A percentile compares a stretch with the other conserved stretches of the same genome.
phyloP scores from a whole-genome alignment of 2,797 vertebrate species.

The Dermochelys coriacea region DNA sequence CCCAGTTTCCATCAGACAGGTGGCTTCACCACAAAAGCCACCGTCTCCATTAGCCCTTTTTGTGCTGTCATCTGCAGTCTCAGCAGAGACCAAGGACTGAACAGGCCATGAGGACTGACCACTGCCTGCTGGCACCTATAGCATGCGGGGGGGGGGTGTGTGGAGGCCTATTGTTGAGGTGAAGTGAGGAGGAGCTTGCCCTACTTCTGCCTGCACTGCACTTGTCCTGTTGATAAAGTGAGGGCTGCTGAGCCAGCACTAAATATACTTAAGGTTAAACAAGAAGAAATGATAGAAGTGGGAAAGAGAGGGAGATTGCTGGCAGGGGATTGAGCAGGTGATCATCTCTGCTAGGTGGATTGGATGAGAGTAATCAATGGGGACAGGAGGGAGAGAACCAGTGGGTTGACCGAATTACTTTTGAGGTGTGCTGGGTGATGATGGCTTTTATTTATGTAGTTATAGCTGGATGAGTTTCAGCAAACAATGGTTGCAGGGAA shows the following conservation, averaged over 20 bases:
- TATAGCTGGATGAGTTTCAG: not conserved
- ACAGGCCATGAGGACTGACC: not conserved
- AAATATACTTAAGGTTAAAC: not conserved
- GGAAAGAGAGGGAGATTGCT: not conserved
- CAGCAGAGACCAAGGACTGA: not conserved
- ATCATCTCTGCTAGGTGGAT: not conserved
- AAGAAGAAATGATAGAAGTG: not conserved
- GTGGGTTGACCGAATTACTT: not conserved
- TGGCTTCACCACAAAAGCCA: not conserved
- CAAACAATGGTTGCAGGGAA: not conserved
- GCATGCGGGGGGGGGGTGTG: not conserved
- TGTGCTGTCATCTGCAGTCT: not conserved
- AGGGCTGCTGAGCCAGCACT: not conserved
- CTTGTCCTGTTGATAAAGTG: fast-evolving
- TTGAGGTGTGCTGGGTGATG: fast-evolving
- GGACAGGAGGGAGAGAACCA: not conserved
- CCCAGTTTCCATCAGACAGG: not conserved
- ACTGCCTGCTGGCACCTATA: not conserved
- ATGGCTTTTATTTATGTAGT: fast-evolving
- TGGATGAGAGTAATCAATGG: not conserved
- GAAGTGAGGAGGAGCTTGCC: fast-evolving
- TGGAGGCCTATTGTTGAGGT: not conserved
- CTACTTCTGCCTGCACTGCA: not conserved
- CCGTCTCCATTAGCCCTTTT: not conserved
- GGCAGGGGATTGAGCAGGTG: not conserved